Conservation (phyloP, 2,113 vertebrate species). For the Fulmarus glacialis region DNA sequence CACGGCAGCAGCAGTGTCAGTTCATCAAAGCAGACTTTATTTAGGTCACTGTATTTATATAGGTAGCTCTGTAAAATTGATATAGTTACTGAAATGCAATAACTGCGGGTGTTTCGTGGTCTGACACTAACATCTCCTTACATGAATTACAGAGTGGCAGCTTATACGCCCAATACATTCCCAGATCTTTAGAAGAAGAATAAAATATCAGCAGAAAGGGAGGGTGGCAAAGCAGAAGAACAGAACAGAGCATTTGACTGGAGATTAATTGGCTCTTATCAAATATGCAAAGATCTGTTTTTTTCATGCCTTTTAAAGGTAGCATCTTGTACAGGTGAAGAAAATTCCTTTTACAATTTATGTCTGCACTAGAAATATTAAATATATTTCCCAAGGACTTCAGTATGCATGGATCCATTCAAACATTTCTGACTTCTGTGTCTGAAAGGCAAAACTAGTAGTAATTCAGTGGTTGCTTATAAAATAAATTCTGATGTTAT, state of each 20-base stretch:
- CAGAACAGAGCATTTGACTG: not conserved
- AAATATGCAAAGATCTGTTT: not conserved
- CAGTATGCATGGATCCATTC: not conserved
- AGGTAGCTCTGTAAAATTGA: slow-evolving; percentile 43
- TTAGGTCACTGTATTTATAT: slow-evolving; percentile 10
- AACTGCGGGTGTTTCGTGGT: not conserved
- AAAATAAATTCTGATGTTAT: not conserved
- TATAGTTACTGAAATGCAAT: slow-evolving; percentile 5
- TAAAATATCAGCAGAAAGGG: not conserved
- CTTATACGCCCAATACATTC: not conserved
- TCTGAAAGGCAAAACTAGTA: not conserved
- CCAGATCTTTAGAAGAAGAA: not conserved
- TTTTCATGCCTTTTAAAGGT: not conserved
- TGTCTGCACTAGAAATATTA: not conserved
- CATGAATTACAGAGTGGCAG: not conserved
- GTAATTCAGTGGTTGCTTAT: not conserved
- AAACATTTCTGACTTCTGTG: not conserved
- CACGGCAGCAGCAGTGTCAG: not conserved
- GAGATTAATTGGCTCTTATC: not conserved
- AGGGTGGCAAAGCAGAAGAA: not conserved
- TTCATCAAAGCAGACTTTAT: slow-evolving; percentile 8
- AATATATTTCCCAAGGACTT: not conserved
- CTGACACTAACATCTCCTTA: slow-evolving; percentile 16
- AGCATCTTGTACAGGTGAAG: not conserved
- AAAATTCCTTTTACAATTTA: not conserved